phyloP scores from a whole-genome alignment of 2,888 invertebrate species.

The Mellilla xanthometata region DNA sequence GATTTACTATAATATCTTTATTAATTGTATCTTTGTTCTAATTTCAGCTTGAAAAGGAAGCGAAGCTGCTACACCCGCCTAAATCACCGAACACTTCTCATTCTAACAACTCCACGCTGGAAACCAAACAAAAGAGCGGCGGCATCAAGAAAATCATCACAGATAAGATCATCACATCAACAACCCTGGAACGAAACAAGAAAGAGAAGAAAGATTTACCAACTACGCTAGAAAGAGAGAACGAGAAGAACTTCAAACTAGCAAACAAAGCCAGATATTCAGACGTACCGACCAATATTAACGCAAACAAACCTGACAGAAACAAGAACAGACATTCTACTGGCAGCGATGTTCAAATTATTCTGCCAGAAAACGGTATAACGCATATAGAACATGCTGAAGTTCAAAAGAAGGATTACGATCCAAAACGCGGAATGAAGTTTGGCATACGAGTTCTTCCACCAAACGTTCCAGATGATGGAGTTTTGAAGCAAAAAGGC shows the following conservation, averaged over 20 bases:
- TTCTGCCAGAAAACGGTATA: slow-evolving; percentile 67
- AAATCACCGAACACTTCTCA: slow-evolving; percentile 69
- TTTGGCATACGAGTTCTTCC: slow-evolving; percentile 87
- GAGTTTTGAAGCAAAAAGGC: slow-evolving; percentile 69
- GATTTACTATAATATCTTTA: slow-evolving; percentile 8
- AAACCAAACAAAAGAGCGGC: slow-evolving; percentile 73
- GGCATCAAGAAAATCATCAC: slow-evolving; percentile 78
- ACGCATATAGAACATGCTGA: slow-evolving; percentile 71
- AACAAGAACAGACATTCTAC: slow-evolving; percentile 65
- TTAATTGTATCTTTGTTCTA: slow-evolving; percentile 19
- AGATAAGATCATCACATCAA: slow-evolving; percentile 72
- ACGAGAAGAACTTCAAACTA: slow-evolving; percentile 73
- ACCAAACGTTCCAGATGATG: slow-evolving; percentile 78
- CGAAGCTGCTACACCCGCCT: slow-evolving; percentile 68
- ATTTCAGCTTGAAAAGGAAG: slow-evolving; percentile 79
- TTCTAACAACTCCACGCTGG: slow-evolving; percentile 75
- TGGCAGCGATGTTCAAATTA: slow-evolving; percentile 66
- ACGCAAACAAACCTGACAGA: slow-evolving; percentile 64
- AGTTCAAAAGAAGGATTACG: slow-evolving; percentile 80
- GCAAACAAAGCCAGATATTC: slow-evolving; percentile 63
- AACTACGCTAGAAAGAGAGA: slow-evolving; percentile 74
- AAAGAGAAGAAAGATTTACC: slow-evolving; percentile 72
- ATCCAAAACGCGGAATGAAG: slow-evolving; percentile 83
- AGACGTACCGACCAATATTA: slow-evolving; percentile 43
- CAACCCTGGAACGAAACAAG: slow-evolving; percentile 73